Conservation (phyloP, 2,797 vertebrate genomes). For the Lutjanus argentimaculatus region DNA sequence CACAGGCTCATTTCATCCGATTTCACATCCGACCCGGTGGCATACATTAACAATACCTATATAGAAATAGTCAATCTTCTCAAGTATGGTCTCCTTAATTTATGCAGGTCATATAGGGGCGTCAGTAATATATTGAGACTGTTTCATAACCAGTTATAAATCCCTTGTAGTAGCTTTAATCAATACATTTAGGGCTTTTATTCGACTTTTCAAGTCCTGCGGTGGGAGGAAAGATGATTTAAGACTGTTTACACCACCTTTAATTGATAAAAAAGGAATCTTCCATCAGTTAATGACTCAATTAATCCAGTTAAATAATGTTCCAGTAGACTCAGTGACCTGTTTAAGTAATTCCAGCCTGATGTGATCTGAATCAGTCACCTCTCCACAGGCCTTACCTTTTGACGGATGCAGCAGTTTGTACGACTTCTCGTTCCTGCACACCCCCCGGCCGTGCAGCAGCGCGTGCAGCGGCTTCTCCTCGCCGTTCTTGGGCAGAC, state of each 20-base stretch:
- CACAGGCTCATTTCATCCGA: too few species aligned
- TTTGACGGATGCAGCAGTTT: slow-evolving; percentile 82
- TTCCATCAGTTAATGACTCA: not conserved
- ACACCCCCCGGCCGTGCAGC: slow-evolving; percentile 93
- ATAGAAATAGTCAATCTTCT: too few species aligned
- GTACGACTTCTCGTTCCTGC: slow-evolving; percentile 93
- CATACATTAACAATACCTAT: too few species aligned
- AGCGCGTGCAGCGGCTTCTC: slow-evolving; percentile 96
- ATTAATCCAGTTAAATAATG: slow-evolving; percentile 14
- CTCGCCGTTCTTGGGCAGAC: slow-evolving; percentile 93
- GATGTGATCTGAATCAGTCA: slow-evolving; percentile 15
- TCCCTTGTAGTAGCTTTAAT: too few species aligned
- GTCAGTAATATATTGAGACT: too few species aligned
- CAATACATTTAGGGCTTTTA: not conserved
- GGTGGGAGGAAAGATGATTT: not conserved
- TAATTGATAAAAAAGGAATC: not conserved
- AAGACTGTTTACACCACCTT: not conserved
- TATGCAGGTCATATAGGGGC: too few species aligned
- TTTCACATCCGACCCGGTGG: too few species aligned
- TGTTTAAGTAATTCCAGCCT: not conserved
- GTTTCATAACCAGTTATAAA: too few species aligned
- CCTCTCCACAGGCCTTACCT: slow-evolving; percentile 67
- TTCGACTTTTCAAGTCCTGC: not conserved
- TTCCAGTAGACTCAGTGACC: slow-evolving; percentile 1
- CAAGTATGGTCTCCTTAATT: too few species aligned